Evolutionary conservation across 2,888 invertebrate genomes (phyloP).

Genomic region (Serripes groenlandicus): DNA sequence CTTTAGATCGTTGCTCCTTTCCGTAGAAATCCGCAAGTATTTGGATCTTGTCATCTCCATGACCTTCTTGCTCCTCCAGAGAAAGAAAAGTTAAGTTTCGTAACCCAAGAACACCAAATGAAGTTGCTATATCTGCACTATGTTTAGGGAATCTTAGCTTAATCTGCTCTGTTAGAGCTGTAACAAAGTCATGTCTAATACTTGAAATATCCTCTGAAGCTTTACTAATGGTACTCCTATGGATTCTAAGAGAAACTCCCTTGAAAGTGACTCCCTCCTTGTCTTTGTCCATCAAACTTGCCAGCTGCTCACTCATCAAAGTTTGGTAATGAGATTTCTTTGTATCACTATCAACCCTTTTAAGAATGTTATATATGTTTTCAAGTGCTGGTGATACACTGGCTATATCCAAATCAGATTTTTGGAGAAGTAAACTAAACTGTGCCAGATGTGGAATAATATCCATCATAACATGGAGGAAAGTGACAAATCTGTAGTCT

Average conservation of each 20-base stretch:
- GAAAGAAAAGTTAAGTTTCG: conserved; percentile 7
- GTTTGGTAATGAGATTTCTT: conserved; percentile 11
- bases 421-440: conserved; percentile 1
- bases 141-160: neutral
- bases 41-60: neutral
- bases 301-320: conserved; percentile 1
- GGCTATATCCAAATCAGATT: conserved; percentile 11
- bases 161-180: conserved; percentile 2
- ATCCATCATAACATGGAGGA: conserved; percentile 13
- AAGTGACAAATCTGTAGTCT: conserved; percentile 19
- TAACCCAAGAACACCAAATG: conserved; percentile 14
- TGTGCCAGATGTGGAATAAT: conserved; percentile 7
- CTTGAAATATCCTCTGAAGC: neutral
- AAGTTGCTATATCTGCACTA: neutral
- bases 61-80: neutral
- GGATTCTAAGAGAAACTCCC: neutral
- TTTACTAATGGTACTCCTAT: conserved; percentile 13
- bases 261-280: neutral
- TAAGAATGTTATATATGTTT: neutral
- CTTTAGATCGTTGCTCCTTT: neutral
- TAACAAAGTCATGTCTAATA: conserved; percentile 14
- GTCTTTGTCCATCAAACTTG: neutral
- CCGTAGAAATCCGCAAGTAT: conserved; percentile 1
- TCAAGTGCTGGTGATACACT: neutral
- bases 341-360: neutral